Evolutionary conservation across 2,888 invertebrate species (phyloP).

Genomic region (Tinea pellionella): DNA sequence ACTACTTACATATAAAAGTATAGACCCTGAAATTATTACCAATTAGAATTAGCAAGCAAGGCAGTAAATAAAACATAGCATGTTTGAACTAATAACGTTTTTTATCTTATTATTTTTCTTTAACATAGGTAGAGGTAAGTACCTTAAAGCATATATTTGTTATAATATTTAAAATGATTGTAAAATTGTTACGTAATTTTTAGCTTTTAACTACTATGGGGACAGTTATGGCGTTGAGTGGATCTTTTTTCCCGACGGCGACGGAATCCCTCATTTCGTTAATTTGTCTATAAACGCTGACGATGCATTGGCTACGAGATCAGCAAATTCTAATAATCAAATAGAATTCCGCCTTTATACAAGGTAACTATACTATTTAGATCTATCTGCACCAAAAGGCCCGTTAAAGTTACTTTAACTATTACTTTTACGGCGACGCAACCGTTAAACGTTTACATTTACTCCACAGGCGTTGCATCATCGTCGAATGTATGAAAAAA

Average conservation of each 20-base stretch:
- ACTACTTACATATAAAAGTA: background rate
- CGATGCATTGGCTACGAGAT: background rate
- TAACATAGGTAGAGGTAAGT: background rate
- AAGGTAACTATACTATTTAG: conserved; percentile 27
- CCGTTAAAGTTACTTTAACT: too few relatives aligned
- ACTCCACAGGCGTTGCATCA: too few relatives aligned
- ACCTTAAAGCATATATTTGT: background rate
- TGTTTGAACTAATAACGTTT: too few relatives aligned
- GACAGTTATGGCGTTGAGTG: conserved; percentile 47
- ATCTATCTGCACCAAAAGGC: too few relatives aligned
- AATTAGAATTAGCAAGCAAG: background rate
- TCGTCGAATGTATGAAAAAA: too few relatives aligned
- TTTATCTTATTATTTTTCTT: background rate
- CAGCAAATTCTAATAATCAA: conserved; percentile 19
- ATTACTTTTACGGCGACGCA: too few relatives aligned
- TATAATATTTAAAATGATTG: background rate
- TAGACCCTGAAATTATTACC: background rate
- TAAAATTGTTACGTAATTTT: background rate
- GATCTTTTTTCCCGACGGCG: conserved; percentile 54
- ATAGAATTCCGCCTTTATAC: conserved; percentile 47
- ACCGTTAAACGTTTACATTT: too few relatives aligned
- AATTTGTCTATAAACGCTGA: conserved; percentile 23
- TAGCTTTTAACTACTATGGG: conserved; percentile 1
- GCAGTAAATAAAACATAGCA: too few relatives aligned
- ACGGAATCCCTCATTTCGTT: conserved; percentile 36